Evolutionary conservation across 2,888 invertebrate species (phyloP).

Genomic region (Taphrorychus bicolor): DNA sequence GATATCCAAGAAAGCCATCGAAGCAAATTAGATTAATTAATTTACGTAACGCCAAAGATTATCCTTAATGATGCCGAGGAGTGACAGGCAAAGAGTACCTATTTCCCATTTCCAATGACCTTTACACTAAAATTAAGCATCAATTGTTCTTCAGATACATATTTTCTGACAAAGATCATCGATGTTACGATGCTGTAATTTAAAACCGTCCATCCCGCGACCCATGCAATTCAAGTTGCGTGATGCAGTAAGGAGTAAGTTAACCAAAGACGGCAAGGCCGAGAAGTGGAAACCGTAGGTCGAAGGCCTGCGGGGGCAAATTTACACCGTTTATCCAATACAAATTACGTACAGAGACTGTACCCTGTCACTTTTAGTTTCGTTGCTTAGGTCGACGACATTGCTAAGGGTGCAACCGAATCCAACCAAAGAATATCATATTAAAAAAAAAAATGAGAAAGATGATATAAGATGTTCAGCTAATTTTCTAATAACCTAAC

Average conservation of each 20-base stretch:
- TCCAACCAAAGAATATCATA: too few relatives aligned
- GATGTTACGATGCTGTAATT: neutral
- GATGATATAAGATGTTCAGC: too few relatives aligned
- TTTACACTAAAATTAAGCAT: neutral
- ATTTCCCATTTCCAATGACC: neutral
- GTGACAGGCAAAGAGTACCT: too few relatives aligned
- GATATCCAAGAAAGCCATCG: too few relatives aligned
- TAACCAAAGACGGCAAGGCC: slow-evolving; percentile 29
- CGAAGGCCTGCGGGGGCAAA: slow-evolving; percentile 7
- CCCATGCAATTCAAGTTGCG: neutral
- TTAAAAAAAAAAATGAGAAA: too few relatives aligned
- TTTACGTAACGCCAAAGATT: too few relatives aligned
- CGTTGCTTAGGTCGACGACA: neutral
- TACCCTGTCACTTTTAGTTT: neutral
- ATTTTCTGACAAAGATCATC: neutral
- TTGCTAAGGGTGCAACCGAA: too few relatives aligned
- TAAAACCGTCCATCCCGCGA: neutral
- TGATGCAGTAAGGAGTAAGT: neutral
- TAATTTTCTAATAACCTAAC: too few relatives aligned
- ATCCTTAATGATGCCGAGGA: too few relatives aligned
- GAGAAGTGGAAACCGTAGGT: slow-evolving; percentile 21
- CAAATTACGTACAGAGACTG: slow-evolving; percentile 2
- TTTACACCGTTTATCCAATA: neutral
- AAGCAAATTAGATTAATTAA: too few relatives aligned
- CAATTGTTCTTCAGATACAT: neutral